These are phyloP conservation scores for Coenonympha arcania DNA, from an alignment of 2,888 invertebrate species.

Conservation along the genomic window DNA sequence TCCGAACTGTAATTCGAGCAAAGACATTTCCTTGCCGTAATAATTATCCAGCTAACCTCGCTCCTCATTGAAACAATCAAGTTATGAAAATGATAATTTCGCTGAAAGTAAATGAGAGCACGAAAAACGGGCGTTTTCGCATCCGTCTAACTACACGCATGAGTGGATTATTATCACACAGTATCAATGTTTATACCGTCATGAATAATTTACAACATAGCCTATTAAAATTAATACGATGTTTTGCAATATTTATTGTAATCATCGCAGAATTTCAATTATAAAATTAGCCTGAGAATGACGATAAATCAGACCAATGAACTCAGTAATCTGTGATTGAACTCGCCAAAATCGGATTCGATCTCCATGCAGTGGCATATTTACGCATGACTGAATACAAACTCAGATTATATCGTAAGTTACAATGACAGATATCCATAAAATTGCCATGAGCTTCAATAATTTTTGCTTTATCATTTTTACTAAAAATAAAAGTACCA, in stretches of 20 bases:
- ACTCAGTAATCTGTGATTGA: too few relatives aligned
- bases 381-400: too few relatives aligned
- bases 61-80: conserved; percentile 3
- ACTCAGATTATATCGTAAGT: too few relatives aligned
- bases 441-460: too few relatives aligned
- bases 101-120: conserved; percentile 8
- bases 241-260: background rate
- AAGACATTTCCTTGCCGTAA: background rate
- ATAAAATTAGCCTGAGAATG: background rate
- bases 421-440: too few relatives aligned
- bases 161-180: background rate
- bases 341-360: too few relatives aligned
- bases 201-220: conserved; percentile 15
- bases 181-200: conserved; percentile 9
- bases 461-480: too few relatives aligned
- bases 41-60: background rate
- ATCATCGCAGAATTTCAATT: background rate
- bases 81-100: conserved; percentile 15
- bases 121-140: conserved; percentile 1
- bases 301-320: background rate
- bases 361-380: too few relatives aligned
- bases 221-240: background rate
- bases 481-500: too few relatives aligned
- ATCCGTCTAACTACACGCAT: background rate
- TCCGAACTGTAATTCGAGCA: background rate